These are phyloP conservation scores for Chionomys nivalis DNA, from an alignment of 2,113 vertebrate genomes.

Conservation along the genomic window DNA sequence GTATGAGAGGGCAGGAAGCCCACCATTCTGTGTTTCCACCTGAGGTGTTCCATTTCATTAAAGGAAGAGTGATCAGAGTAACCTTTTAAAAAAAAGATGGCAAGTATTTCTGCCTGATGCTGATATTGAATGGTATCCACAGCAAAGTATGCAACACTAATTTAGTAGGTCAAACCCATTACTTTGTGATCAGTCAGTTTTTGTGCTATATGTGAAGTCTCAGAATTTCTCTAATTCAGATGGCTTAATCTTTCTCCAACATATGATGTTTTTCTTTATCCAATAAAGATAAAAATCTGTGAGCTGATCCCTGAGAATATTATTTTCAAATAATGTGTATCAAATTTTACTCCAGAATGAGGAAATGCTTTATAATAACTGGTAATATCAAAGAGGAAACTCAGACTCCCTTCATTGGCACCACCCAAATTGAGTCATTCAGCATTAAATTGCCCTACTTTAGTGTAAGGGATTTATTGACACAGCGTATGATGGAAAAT, in stretches of 20 bases:
- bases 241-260: not conserved
- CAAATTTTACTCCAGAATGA: not conserved
- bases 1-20: not conserved
- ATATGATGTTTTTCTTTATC: constrained; percentile 38
- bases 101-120: not conserved
- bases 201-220: not conserved
- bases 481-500: not conserved
- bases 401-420: not conserved
- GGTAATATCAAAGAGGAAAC: not conserved
- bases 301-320: not conserved
- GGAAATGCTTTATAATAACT: constrained; percentile 25
- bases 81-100: not conserved
- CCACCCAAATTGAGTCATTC: not conserved
- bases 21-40: not conserved
- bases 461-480: not conserved
- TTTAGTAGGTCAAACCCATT: not conserved
- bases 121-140: not conserved
- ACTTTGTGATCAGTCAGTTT: not conserved
- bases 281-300: constrained; percentile 32
- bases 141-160: not conserved
- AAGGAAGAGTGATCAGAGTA: not conserved
- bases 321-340: not conserved
- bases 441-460: constrained; percentile 20
- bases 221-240: not conserved
- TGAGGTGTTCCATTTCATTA: not conserved